Base-by-base conservation (phyloP, 2,113 vertebrate genomes). In the Apodemus sylvaticus region DNA sequence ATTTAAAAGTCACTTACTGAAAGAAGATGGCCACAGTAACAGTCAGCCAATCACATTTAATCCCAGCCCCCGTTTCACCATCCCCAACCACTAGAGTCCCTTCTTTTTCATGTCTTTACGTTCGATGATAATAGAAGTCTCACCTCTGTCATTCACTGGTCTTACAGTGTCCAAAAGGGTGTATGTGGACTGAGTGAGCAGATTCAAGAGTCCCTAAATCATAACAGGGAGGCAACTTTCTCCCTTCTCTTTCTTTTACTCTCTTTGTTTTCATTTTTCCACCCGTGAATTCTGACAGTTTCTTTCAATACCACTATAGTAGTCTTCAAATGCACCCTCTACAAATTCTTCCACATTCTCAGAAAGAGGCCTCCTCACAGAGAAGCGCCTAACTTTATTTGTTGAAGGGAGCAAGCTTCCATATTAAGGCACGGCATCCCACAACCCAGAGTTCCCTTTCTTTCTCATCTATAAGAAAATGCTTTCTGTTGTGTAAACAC, bases 401-500 rank as follows among this genome's bases (percentile, higher is more conserved):
- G 86, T 81, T 86, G 58, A 94, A 58, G 83, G 31, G 86, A 92
- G 70, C 78, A 36, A 53, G 74, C 89, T 90, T 93, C 89, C 92
- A 64, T 94, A 76, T 94, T 93, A 93, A 85, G 71, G 74, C 70
- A 90, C 51, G n/a, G 74, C 58, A 29, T 92, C 79, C 55, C 58
- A 53, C 95, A 90, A 31, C 26, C 64, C 10, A 20, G 58, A 16
- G 24, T 12, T 9, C 74, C 74, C 58, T 81, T 95, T 93, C 71
- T 88, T 71, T 71, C 64, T 42, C 26, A 48, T 89, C 79, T 88
- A 70, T 36, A 31, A 42, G 76, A 90, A 96, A 96, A 92, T 14
- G 58, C 20, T 94, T 70, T 94, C 88, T 97, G 88, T 97, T 92
- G 92, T 82, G 95, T 94, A 95, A 97, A 97, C 96, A 97, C 0